Base-by-base conservation (phyloP, 1,140 invertebrate genomes). In the Chlorops oryzae region DNA sequence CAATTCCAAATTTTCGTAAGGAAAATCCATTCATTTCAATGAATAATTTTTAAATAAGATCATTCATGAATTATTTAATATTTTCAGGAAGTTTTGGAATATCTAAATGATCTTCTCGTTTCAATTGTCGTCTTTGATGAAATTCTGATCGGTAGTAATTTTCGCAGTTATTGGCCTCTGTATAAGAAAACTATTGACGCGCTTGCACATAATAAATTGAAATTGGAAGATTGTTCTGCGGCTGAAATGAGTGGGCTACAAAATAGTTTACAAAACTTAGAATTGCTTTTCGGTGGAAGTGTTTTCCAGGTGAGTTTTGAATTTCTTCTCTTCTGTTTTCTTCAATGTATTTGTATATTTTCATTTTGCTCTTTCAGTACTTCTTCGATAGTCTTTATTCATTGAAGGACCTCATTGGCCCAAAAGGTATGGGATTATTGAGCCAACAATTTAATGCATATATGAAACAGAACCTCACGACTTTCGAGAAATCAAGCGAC, bases 381-480 rank as follows among this genome's bases (percentile, higher is more conserved):
- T 69, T 73, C 41, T 57, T 91, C 6, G 82, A 88, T 58, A 79
- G 80, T 57, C 72, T 81, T 23, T 80, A 86, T 74, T 78, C 82
- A 50, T 73, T 85, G 24, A 79, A 78, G 48, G 72, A 75, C 51
- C 75, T 74, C 37, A 62, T 78, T 24, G 75, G 78, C 15, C 73
- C 80, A 9, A 88, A 87, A 62, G 84, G 81, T 58, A 75, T 74
- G 24, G 60, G 77, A 10, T 61, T 73, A 38, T 79, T 91, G 62
- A 78, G 77, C 38, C 81, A 86, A 55, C 86, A 91, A 69, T 82
- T 91, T 65, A 70, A 77, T 22, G 74, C 78, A 32, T 91, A 86
- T 63, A 74, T 93, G 25, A 83, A 79, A 61, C 81, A 81, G 58
- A 73, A 77, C 22, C 74, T 88, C 25, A 54, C 62, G 23, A 79